Percentiles rank a stretch among this genome's conserved stretches.
phyloP scores from a whole-genome alignment of 2,888 invertebrate genomes.

The Pardosa pseudoannulata region DNA sequence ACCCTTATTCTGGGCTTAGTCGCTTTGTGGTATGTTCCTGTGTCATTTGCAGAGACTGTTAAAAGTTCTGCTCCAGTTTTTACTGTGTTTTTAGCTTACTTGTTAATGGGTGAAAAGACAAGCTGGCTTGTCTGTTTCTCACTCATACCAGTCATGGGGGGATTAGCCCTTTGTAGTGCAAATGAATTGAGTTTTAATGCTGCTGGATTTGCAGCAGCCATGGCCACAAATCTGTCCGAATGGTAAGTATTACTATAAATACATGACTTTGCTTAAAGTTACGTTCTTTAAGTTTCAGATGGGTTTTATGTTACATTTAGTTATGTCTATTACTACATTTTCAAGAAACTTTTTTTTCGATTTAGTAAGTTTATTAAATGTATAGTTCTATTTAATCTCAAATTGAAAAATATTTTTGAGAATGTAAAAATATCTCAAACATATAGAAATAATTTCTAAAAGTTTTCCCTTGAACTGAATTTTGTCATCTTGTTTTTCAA shows the following conservation, averaged over 20 bases:
- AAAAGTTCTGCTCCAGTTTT: constrained; percentile 89
- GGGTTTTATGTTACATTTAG: no score
- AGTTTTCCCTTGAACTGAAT: no score
- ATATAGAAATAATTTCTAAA: no score
- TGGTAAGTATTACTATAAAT: constrained; percentile 79
- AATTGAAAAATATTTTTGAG: no score
- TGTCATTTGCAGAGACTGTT: constrained; percentile 88
- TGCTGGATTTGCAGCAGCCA: constrained; percentile 85
- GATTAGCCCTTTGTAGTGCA: constrained; percentile 86
- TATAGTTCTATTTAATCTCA: no score
- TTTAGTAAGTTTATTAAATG: no score
- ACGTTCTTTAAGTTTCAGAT: no score
- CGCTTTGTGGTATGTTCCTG: constrained; percentile 86
- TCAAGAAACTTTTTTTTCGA: no score
- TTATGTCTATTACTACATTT: no score
- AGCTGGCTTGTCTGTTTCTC: constrained; percentile 84
- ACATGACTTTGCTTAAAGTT: no score
- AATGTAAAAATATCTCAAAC: no score
- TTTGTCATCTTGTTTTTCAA: no score
- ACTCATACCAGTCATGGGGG: constrained; percentile 86
- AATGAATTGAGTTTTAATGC: constrained; percentile 87
- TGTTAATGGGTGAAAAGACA: constrained; percentile 81
- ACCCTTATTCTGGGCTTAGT: constrained; percentile 86
- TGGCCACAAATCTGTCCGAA: constrained; percentile 88
- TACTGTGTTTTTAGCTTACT: constrained; percentile 85